These are phyloP conservation scores for Rousettus madagascariensis DNA, from an alignment of 2,797 vertebrate genomes.

Conservation along the genomic window DNA sequence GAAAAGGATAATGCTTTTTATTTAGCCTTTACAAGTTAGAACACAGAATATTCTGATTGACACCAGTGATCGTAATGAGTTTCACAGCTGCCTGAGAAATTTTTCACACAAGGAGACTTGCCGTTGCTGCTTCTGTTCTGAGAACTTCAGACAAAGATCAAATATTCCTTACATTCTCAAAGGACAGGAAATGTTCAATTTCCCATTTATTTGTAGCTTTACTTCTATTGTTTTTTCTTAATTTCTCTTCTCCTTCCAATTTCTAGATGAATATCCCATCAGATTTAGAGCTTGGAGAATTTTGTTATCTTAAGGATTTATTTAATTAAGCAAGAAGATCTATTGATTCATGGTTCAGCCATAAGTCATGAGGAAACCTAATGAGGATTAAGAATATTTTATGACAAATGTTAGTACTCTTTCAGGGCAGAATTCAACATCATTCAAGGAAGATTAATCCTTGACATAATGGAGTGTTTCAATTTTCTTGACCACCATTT, in stretches of 20 bases:
- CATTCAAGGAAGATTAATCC: not conserved
- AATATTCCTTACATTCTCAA: not conserved
- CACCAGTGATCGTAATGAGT: not conserved
- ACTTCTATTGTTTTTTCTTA: slow-evolving; percentile 10
- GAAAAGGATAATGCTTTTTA: not conserved
- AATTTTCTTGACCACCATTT: not conserved
- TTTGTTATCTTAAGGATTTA: not conserved
- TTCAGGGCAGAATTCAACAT: not conserved
- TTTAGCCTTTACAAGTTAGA: not conserved
- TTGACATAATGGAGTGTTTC: not conserved
- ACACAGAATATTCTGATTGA: not conserved
- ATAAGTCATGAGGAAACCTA: not conserved
- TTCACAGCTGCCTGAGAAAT: slow-evolving; percentile 30
- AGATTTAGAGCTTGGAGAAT: not conserved
- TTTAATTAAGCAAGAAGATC: not conserved
- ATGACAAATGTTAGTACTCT: not conserved
- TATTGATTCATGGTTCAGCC: not conserved
- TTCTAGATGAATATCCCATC: not conserved
- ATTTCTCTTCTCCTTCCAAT: not conserved
- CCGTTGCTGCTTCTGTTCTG: not conserved
- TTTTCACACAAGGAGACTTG: not conserved
- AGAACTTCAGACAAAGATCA: not conserved
- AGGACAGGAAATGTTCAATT: not conserved
- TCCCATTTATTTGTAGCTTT: not conserved
- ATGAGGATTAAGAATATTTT: slow-evolving; percentile 12